Conservation (phyloP, 2,113 vertebrate genomes). For the Apistogramma diplotaenia region DNA sequence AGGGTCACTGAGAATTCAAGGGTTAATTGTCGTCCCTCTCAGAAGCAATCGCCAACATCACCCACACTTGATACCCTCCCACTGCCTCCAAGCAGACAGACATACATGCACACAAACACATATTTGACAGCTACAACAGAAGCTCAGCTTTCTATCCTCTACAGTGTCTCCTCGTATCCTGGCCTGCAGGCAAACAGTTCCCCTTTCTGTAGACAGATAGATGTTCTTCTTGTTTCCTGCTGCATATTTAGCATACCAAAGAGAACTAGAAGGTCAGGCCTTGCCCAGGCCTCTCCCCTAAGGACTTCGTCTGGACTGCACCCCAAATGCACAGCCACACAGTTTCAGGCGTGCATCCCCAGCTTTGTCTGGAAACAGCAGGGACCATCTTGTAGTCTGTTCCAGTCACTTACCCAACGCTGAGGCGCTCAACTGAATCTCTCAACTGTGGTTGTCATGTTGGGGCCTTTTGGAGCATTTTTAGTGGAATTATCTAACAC, state of each 20-base stretch:
- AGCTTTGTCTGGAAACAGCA: background rate
- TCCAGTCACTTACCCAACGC: background rate
- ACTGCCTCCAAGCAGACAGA: background rate
- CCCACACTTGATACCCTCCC: constrained; percentile 29
- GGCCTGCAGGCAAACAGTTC: constrained; percentile 60
- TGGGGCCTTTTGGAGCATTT: background rate
- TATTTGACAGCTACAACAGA: constrained; percentile 19
- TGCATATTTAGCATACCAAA: constrained; percentile 72
- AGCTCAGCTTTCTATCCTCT: constrained; percentile 24
- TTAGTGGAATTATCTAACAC: background rate
- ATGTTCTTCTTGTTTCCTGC: constrained; percentile 63
- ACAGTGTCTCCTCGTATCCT: constrained; percentile 49
- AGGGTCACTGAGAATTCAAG: constrained; percentile 61
- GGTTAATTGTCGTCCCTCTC: constrained; percentile 75
- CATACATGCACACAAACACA: constrained; percentile 34
- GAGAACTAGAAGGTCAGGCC: constrained; percentile 61
- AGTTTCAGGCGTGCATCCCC: constrained; percentile 32
- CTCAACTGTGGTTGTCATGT: background rate
- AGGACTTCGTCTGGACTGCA: constrained; percentile 30
- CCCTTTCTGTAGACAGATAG: constrained; percentile 60
- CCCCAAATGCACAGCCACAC: constrained; percentile 47
- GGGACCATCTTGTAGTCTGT: background rate
- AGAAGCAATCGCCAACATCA: constrained; percentile 73
- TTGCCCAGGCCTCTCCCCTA: constrained; percentile 17
- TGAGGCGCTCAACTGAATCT: background rate